phyloP scores from a whole-genome alignment of 2,888 invertebrate genomes.

The Blastobasis adustella region DNA sequence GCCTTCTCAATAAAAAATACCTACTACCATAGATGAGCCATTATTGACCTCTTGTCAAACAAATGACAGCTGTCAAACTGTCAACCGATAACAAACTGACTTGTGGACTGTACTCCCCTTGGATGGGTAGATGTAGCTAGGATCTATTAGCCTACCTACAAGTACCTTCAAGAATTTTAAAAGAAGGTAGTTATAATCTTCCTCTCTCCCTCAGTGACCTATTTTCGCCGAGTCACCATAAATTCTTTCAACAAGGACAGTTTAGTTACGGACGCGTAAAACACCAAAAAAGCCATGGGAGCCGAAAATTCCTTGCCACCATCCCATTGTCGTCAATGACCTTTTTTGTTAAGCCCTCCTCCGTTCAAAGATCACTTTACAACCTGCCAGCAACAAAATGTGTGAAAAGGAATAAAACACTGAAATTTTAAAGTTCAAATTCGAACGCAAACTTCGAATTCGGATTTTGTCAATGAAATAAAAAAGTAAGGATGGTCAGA shows the following conservation, averaged over 20 bases:
- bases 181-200: neutral
- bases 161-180: too few relatives aligned
- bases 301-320: slow-evolving; percentile 51
- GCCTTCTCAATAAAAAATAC: too few relatives aligned
- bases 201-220: slow-evolving; percentile 2
- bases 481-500: slow-evolving; percentile 36
- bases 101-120: too few relatives aligned
- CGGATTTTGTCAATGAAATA: slow-evolving; percentile 50
- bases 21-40: too few relatives aligned
- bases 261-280: slow-evolving; percentile 53
- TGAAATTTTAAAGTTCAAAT: slow-evolving; percentile 26
- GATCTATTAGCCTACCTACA: too few relatives aligned
- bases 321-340: slow-evolving; percentile 37
- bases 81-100: too few relatives aligned
- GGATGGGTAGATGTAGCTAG: too few relatives aligned
- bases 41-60: too few relatives aligned
- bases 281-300: slow-evolving; percentile 62
- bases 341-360: slow-evolving; percentile 34
- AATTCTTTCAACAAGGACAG: slow-evolving; percentile 46
- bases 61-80: too few relatives aligned
- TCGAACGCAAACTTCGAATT: slow-evolving; percentile 22
- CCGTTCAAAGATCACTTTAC: slow-evolving; percentile 29
- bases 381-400: slow-evolving; percentile 18
- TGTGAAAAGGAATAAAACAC: slow-evolving; percentile 15
- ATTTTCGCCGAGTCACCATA: slow-evolving; percentile 38